phyloP scores from a whole-genome alignment of 2,797 vertebrate species.

The Aeoliscus strigatus region DNA sequence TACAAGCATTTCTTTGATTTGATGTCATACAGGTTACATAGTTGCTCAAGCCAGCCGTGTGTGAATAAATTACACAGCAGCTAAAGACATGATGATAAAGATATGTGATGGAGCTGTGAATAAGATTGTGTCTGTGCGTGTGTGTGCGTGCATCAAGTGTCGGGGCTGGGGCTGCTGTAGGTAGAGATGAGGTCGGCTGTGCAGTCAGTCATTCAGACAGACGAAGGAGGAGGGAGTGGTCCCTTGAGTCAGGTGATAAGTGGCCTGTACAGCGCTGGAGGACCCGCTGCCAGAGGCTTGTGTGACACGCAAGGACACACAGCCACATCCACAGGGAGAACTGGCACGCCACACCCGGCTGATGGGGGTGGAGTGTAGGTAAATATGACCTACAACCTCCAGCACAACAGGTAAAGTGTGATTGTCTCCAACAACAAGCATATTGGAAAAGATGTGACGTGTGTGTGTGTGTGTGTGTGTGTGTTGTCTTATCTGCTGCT shows the following conservation, averaged over 20 bases:
- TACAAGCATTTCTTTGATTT: slow-evolving; percentile 7
- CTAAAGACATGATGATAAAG: neutral
- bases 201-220: slow-evolving; percentile 33
- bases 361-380: slow-evolving; percentile 21
- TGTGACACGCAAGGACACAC: slow-evolving; percentile 70
- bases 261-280: slow-evolving; percentile 58
- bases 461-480: slow-evolving; percentile 1
- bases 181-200: slow-evolving; percentile 23
- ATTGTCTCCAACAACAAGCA: neutral
- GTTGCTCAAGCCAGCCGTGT: slow-evolving; percentile 26
- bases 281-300: slow-evolving; percentile 62
- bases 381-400: slow-evolving; percentile 38
- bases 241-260: slow-evolving; percentile 74
- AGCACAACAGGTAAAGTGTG: slow-evolving; percentile 41
- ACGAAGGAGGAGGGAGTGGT: slow-evolving; percentile 54
- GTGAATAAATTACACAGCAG: slow-evolving; percentile 5
- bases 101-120: slow-evolving; percentile 25
- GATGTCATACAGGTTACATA: slow-evolving; percentile 10
- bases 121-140: slow-evolving; percentile 15
- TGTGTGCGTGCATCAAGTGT: slow-evolving; percentile 8
- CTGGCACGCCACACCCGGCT: slow-evolving; percentile 37
- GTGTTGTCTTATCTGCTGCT: too few species aligned
- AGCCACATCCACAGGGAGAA: slow-evolving; percentile 54
- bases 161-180: slow-evolving; percentile 30
- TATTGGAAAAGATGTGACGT: neutral